Evolutionary conservation across 2,113 vertebrate genomes (phyloP).

Genomic region (Aegithalos caudatus): DNA sequence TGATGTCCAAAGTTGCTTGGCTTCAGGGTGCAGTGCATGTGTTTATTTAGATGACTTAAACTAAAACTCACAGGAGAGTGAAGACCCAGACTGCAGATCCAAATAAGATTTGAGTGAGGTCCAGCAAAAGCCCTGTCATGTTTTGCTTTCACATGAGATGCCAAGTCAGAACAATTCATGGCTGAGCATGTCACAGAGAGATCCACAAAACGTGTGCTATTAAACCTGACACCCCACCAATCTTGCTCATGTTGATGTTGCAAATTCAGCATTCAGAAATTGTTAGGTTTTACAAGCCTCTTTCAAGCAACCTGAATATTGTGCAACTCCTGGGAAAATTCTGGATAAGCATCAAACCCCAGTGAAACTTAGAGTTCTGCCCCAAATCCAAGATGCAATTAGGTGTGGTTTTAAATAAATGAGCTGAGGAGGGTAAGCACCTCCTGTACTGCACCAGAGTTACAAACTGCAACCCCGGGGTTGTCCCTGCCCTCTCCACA

Average conservation of each 20-base stretch:
- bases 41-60: neutral
- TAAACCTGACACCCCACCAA: neutral
- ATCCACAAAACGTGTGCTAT: neutral
- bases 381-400: neutral
- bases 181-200: neutral
- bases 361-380: neutral
- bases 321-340: neutral
- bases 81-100: neutral
- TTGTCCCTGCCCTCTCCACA: neutral
- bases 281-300: neutral
- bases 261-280: constrained; percentile 6
- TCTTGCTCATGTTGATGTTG: neutral
- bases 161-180: neutral
- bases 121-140: neutral
- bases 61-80: neutral
- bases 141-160: neutral
- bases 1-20: neutral
- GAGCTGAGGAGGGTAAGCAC: neutral
- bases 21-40: neutral
- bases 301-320: neutral
- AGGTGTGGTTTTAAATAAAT: neutral
- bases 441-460: neutral
- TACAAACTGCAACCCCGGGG: neutral
- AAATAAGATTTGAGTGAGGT: neutral
- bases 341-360: constrained; percentile 4